Conservation (phyloP, 2,888 invertebrate species). For the Amphipoea oculea region DNA sequence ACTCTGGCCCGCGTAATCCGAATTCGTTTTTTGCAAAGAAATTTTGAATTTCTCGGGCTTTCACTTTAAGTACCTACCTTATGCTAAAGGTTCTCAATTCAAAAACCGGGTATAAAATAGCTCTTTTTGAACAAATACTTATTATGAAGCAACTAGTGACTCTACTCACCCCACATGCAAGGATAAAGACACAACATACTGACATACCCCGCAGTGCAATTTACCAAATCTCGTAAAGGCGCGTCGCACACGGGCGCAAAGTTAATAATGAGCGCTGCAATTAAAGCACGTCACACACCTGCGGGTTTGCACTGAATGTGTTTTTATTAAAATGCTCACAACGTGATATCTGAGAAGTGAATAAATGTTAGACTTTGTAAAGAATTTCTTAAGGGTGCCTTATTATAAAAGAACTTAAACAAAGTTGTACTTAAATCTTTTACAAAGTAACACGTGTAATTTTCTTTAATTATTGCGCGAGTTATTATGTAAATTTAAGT, state of each 20-base stretch:
- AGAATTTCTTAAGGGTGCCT: background rate
- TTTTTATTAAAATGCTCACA: conserved; percentile 54
- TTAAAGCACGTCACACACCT: conserved; percentile 66
- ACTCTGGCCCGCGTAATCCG: too few species aligned
- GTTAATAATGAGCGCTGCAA: conserved; percentile 66
- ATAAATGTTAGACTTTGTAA: background rate
- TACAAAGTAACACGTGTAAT: conserved; percentile 34
- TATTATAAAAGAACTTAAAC: conserved; percentile 9
- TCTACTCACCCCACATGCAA: background rate
- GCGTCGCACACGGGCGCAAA: conserved; percentile 25
- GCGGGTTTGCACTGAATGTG: conserved; percentile 57
- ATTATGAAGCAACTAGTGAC: background rate
- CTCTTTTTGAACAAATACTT: background rate
- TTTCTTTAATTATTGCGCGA: conserved; percentile 15
- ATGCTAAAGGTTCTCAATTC: too few species aligned
- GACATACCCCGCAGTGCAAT: conserved; percentile 35
- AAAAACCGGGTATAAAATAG: too few species aligned
- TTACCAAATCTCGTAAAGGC: conserved; percentile 47
- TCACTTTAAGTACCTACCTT: too few species aligned
- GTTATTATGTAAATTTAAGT: conserved; percentile 32
- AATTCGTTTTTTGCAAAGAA: background rate
- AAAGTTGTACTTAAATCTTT: conserved; percentile 29
- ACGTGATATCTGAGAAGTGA: conserved; percentile 12
- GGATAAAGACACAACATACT: conserved; percentile 23
- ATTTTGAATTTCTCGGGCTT: background rate